Evolutionary conservation across 53 echinoderm and acorn worm genomes (phyloP).

Genomic region (Mesocentrotus franciscanus): DNA sequence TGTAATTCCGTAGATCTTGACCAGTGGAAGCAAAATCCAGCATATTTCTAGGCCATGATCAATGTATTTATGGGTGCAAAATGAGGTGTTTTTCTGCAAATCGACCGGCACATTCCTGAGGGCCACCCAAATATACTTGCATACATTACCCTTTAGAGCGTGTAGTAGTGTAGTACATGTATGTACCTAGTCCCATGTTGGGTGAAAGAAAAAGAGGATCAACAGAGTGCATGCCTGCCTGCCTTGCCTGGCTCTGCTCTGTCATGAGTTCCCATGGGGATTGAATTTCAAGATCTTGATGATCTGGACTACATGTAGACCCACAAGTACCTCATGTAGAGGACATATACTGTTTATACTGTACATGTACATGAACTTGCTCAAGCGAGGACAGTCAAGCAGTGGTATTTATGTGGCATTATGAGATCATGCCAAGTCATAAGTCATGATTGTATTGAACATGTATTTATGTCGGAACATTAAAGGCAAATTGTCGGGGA

Average conservation of each 20-base stretch:
- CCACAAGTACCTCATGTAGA: background rate
- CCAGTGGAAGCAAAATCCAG: background rate
- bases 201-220: slow-evolving; percentile 16
- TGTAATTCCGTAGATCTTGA: background rate
- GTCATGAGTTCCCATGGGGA: slow-evolving; percentile 50
- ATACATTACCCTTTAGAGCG: background rate
- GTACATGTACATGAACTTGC: background rate
- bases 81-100: background rate
- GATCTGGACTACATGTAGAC: background rate
- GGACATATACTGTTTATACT: slow-evolving; percentile 12
- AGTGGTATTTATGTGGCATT: background rate
- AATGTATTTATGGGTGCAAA: background rate
- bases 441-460: no score
- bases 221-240: background rate
- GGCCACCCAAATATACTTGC: background rate
- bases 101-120: background rate
- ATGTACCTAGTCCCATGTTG: background rate
- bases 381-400: background rate
- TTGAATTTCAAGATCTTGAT: slow-evolving; percentile 37
- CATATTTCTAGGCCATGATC: background rate
- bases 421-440: background rate
- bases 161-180: background rate
- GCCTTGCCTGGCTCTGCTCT: background rate
- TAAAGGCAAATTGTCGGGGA: no score
- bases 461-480: no score